Evolutionary conservation across 1,140 invertebrate species (phyloP), one percentile per base, ranked within the genome.

Genomic region (Drosophila sproati): DNA sequence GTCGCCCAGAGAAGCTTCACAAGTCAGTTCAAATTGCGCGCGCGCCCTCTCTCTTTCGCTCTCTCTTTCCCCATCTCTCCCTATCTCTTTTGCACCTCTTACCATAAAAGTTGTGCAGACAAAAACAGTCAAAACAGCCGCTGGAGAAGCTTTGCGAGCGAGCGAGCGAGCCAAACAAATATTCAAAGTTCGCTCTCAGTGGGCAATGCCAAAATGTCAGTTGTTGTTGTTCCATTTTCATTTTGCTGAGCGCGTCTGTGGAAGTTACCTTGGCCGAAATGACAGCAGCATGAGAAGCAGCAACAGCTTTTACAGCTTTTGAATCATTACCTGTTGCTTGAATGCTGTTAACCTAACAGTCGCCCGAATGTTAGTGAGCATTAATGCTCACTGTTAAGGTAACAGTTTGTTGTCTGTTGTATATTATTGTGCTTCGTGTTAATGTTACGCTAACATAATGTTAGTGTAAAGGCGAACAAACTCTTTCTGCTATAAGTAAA

Each of bases 261-360:
- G 39, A 61, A 54, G 61, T 85, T 85, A 78, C 82, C 82, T 85
- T 85, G 82, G 82, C 82, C 82, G 82, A 78, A 87, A 85, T 85
- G 78, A 69, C 64, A 48, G 35, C 50, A 71, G 10, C 66, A 48
- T 43, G 48, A 63, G 35, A 71, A 48, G 35, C 50, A 71, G 10
- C 66, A 48, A 48, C 55, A 63, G 35, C 71, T 56, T 59, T 71
- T 48, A 55, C 64, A 74, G 71, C 72, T 69, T 68, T 73, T 64
- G 47, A 48, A 3, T 52, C 39, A 29, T 50, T 70, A 85, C 80
- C 81, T 83, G 80, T 80, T 83, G 80, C 75, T 60, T 56, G 39
- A 45, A 41, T 31, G 56, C 43, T 31, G 61, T 41, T 48, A 73
- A 51, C 43, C 8, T 45, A 35, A 34, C 31, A 12, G 57, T 10